Conservation (phyloP, 2,113 vertebrate genomes). For the Percopsis transmontana region DNA sequence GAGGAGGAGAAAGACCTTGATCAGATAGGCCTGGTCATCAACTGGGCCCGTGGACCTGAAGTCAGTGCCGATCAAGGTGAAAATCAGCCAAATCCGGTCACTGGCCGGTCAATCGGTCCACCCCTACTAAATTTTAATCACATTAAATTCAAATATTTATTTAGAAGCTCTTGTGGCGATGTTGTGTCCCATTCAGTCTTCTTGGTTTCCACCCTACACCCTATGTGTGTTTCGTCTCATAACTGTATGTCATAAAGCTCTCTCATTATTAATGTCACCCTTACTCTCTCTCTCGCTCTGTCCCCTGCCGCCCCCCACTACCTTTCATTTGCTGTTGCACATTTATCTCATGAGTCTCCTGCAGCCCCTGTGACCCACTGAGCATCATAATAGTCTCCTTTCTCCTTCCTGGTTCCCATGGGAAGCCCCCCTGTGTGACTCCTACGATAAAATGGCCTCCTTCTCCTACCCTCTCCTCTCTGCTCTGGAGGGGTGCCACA, state of each 20-base stretch:
- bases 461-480: slow-evolving; percentile 15
- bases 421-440: slow-evolving; percentile 51
- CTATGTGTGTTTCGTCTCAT: too few relatives aligned
- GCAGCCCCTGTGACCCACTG: slow-evolving; percentile 31
- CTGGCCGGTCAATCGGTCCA: too few relatives aligned
- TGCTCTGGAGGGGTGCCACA: slow-evolving; percentile 52
- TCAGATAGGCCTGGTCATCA: too few relatives aligned
- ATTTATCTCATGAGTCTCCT: slow-evolving; percentile 59
- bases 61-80: too few relatives aligned
- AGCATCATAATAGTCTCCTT: slow-evolving; percentile 62
- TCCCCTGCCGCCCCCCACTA: slow-evolving; percentile 35
- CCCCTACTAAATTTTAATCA: too few relatives aligned
- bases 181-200: too few relatives aligned
- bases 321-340: slow-evolving; percentile 43
- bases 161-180: too few relatives aligned
- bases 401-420: slow-evolving; percentile 37
- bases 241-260: not conserved
- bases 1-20: too few relatives aligned
- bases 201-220: too few relatives aligned
- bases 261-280: slow-evolving; percentile 40
- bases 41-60: too few relatives aligned
- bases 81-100: too few relatives aligned
- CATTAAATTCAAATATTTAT: too few relatives aligned
- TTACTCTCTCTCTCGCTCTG: slow-evolving; percentile 12
- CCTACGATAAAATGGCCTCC: slow-evolving; percentile 46